Conservation (phyloP, 2,797 vertebrate genomes). For the Alosa sapidissima region DNA sequence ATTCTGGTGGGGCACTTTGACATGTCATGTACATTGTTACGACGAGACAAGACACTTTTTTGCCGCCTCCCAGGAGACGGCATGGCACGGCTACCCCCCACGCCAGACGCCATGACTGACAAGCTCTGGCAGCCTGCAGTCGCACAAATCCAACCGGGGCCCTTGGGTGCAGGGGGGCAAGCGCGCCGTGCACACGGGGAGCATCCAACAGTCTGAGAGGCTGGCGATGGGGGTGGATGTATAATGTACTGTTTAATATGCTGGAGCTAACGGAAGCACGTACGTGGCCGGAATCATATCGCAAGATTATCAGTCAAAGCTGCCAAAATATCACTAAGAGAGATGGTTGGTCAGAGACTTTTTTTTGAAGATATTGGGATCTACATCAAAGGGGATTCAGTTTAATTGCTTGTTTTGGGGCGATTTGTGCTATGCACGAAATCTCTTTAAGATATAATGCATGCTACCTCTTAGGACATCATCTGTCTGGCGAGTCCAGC, state of each 20-base stretch:
- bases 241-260: slow-evolving; percentile 33
- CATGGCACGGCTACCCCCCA: not conserved
- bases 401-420: slow-evolving; percentile 38
- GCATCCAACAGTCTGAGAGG: not conserved
- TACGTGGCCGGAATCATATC: not conserved
- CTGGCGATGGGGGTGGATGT: not conserved
- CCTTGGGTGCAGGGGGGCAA: not conserved
- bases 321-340: slow-evolving; percentile 25
- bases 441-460: slow-evolving; percentile 2
- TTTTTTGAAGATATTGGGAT: slow-evolving; percentile 14
- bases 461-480: slow-evolving; percentile 15
- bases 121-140: not conserved
- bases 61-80: not conserved
- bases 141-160: not conserved
- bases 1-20: not conserved
- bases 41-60: slow-evolving; percentile 1
- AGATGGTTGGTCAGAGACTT: slow-evolving; percentile 39
- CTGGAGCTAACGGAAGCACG: not conserved
- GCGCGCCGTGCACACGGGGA: not conserved
- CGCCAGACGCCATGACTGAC: not conserved
- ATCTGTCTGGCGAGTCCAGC: not conserved
- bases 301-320: slow-evolving; percentile 13
- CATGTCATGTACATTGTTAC: slow-evolving; percentile 1
- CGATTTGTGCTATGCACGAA: not conserved
- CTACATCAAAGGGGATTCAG: slow-evolving; percentile 35